Percentiles rank a stretch among this genome's conserved stretches.
phyloP scores from a whole-genome alignment of 2,888 invertebrate species.

The Fissipunctia ypsillon region DNA sequence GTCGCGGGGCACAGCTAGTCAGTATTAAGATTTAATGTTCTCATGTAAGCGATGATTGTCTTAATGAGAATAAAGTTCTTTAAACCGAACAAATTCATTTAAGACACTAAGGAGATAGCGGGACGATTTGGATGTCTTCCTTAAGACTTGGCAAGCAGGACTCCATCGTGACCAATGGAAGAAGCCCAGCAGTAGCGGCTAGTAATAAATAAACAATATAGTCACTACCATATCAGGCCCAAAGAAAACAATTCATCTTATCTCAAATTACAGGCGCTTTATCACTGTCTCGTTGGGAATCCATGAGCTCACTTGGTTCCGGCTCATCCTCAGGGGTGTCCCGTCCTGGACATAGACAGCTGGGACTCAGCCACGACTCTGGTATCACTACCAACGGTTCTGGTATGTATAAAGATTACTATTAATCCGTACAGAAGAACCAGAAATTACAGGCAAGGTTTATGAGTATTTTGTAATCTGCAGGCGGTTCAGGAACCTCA shows the following conservation, averaged over 20 bases:
- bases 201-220: too few relatives aligned
- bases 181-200: too few relatives aligned
- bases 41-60: too few relatives aligned
- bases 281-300: slow-evolving; percentile 96
- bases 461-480: not conserved
- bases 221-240: too few relatives aligned
- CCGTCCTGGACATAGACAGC: slow-evolving; percentile 81
- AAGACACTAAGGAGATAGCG: too few relatives aligned
- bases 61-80: too few relatives aligned
- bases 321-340: slow-evolving; percentile 85
- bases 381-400: slow-evolving; percentile 88
- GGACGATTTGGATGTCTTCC: too few relatives aligned
- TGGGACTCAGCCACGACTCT: slow-evolving; percentile 87
- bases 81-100: too few relatives aligned
- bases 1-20: too few relatives aligned
- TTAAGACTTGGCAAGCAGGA: too few relatives aligned
- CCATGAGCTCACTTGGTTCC: slow-evolving; percentile 92
- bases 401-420: slow-evolving; percentile 69
- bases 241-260: not conserved
- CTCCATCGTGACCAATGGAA: too few relatives aligned
- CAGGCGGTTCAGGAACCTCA: slow-evolving; percentile 78
- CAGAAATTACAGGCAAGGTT: not conserved
- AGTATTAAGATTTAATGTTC: too few relatives aligned
- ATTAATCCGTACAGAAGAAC: not conserved
- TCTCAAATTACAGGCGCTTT: slow-evolving; percentile 91